phyloP scores from a whole-genome alignment of 2,888 invertebrate genomes.

The Lamellibrachia satsuma region DNA sequence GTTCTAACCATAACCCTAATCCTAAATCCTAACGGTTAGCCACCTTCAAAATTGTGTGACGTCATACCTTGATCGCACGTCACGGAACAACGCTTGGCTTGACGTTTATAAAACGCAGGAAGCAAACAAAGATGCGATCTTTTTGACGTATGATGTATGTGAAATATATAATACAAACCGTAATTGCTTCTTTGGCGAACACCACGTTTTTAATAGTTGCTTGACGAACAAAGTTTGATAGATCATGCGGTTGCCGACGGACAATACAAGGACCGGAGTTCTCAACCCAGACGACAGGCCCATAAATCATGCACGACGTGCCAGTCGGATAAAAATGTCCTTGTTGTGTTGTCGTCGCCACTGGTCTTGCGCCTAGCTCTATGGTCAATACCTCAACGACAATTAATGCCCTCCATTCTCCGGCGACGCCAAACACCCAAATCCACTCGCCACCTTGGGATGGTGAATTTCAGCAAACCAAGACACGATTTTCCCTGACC shows the following conservation, averaged over 20 bases:
- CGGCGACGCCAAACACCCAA: not conserved
- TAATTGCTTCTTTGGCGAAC: not conserved
- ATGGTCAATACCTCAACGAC: not conserved
- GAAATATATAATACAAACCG: not conserved
- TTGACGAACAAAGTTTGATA: not conserved
- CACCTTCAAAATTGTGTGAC: not conserved
- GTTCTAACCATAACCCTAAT: not conserved
- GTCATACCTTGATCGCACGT: not conserved
- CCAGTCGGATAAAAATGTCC: not conserved
- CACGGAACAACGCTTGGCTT: not conserved
- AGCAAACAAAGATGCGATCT: not conserved
- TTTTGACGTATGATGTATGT: not conserved
- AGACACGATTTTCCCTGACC: not conserved
- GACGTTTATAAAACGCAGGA: not conserved
- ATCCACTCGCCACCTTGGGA: not conserved
- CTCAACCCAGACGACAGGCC: not conserved
- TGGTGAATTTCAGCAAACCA: not conserved
- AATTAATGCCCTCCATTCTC: not conserved
- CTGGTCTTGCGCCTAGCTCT: not conserved
- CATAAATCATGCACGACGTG: not conserved
- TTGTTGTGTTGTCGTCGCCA: not conserved
- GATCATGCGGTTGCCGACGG: not conserved
- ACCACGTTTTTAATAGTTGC: not conserved
- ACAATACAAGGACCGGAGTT: not conserved
- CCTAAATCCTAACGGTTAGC: not conserved